Conservation (phyloP, 2,888 invertebrate genomes). For the Mystacides longicornis region DNA sequence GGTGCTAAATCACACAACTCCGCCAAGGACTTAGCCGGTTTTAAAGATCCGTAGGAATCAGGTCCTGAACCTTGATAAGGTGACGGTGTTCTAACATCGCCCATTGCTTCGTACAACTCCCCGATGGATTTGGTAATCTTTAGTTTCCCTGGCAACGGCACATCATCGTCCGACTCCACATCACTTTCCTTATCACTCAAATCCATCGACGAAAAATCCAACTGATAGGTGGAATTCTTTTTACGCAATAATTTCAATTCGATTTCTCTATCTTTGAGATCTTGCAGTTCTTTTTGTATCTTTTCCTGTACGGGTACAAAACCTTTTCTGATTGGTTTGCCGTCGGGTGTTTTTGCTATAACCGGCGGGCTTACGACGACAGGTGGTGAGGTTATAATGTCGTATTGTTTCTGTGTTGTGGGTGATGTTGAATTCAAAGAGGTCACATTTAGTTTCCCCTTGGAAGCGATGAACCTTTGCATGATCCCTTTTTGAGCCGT, state of each 20-base stretch:
- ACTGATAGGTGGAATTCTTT: constrained; percentile 54
- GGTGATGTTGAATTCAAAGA: constrained; percentile 32
- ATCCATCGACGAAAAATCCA: constrained; percentile 48
- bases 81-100: constrained; percentile 44
- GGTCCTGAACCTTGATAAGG: constrained; percentile 43
- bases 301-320: constrained; percentile 82
- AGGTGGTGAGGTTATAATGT: constrained; percentile 31
- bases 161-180: constrained; percentile 52
- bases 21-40: constrained; percentile 61
- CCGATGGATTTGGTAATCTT: constrained; percentile 61
- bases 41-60: constrained; percentile 46
- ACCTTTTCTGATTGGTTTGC: constrained; percentile 63
- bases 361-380: constrained; percentile 34
- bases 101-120: constrained; percentile 55
- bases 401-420: constrained; percentile 31
- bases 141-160: constrained; percentile 52
- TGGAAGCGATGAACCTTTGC: constrained; percentile 76
- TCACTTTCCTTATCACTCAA: constrained; percentile 52
- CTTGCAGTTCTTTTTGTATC: constrained; percentile 78
- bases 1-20: constrained; percentile 59
- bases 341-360: constrained; percentile 51
- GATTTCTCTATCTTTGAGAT: constrained; percentile 75
- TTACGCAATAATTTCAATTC: constrained; percentile 66
- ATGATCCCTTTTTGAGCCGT: constrained; percentile 70
- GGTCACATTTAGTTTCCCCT: constrained; percentile 56